Evolutionary conservation across 2,888 invertebrate genomes (phyloP), one percentile per base, ranked within the genome.

Genomic region (Bellardia pandia): DNA sequence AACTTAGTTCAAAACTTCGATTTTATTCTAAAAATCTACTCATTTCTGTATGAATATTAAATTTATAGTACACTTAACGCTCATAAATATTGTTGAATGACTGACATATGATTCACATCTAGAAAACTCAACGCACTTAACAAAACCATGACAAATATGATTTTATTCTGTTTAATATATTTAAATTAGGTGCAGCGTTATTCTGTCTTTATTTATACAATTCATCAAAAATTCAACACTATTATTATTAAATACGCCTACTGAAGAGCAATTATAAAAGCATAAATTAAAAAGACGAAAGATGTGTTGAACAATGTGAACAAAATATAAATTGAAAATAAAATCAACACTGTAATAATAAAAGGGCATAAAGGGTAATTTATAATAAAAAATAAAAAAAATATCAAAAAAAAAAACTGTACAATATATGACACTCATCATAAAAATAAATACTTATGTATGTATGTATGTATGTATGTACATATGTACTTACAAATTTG

Each of bases 191-290:
- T 68, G 69, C 75, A 83, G 64, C 71, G 48, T 60, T 42, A 60
- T 4, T 30, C 4, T n/a, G 3, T 48, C 5, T 53, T 71, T 60
- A n/a, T 51, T 75, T 71, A 62, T 40, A 51, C 58, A 84, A 81
- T 78, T 84, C 77, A 86, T 86, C 74, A 84, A 80, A 77, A 60
- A 80, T 80, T 77, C 80, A 80, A 84, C 77, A 74, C 80, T 81
- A 64, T 84, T 84, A 81, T 72, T 72, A 84, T 76, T 80, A 66
- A 86, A 84, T 81, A 86, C 86, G 86, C 86, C 84, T 74, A 81
- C 86, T 87, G 72, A 81, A 78, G 76, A 81, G 80, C 86, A 87
- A 87, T 87, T 87, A 87, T 81, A 84, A 84, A 77, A 3, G 86
- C 84, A 84, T 87, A 84, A 87, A 87, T 87, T 87, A 81, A 69